Evolutionary conservation across 2,797 vertebrate genomes (phyloP), one percentile per base, ranked within the genome.

Genomic region (Hoplostethus mediterraneus): DNA sequence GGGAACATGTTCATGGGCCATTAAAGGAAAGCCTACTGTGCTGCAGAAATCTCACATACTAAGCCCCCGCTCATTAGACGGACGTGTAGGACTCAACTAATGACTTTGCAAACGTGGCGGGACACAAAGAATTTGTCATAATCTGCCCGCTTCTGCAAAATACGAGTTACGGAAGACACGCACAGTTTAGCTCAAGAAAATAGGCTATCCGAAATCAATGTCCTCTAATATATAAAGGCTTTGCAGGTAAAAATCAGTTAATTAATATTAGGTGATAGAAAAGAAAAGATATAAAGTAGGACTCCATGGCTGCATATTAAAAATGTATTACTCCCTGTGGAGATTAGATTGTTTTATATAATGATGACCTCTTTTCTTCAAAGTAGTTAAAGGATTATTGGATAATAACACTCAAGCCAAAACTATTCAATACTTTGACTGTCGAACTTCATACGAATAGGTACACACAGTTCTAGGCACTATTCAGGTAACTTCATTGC

Each of bases 1-100:
- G 53, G 55, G 67, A 80, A 75, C 77, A 61, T 78, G 71, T 82
- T 90, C 78, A 80, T 51, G 73, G 71, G 85, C 86, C 85, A 83
- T 86, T 88, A 85, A 82, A 77, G 57, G 71, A 71, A 82, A 77
- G 72, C 70, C 68, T 74, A 58, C 79, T 80, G 87, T 42, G 85
- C 67, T 42, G 44, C 68, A 77, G 65, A 80, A 80, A 52, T 70
- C 68, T 80, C 65, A 28, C 58, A 38, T 73, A 57, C 70, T 73
- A 74, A 80, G 73, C 83, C 57, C 67, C 54, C 64, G 21, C 83
- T 90, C 84, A 81, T 89, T 89, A 84, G 79, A 57, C 1, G 14
- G 49, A 72, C 1, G 48, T 11, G 13, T 28, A 71, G 45, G 74
- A 80, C 82, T 79, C 65, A 0, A 72, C 71, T 81, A 82, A 87